phyloP scores from a whole-genome alignment of 1,140 invertebrate genomes.

The Ostrea denselamellosa region DNA sequence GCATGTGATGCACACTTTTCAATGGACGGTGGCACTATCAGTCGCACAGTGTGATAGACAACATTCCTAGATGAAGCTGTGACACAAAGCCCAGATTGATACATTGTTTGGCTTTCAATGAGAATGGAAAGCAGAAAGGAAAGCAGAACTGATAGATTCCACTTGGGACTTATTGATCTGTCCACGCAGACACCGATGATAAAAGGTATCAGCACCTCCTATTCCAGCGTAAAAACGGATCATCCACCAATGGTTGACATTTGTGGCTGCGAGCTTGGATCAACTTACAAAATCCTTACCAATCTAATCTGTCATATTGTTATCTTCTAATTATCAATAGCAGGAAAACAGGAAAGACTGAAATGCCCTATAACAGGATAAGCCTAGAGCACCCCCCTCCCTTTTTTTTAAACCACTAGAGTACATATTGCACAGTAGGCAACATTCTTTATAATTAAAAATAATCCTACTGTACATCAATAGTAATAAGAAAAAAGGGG shows the following conservation, averaged over 20 bases:
- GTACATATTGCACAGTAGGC: too few species aligned
- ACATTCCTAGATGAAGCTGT: background rate
- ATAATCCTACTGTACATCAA: too few species aligned
- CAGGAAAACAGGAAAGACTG: background rate
- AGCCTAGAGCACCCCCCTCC: background rate
- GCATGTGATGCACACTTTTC: background rate
- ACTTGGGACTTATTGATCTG: conserved; percentile 9
- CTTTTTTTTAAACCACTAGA: too few species aligned
- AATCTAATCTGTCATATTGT: background rate
- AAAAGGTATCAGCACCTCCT: conserved; percentile 2
- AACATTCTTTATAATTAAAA: too few species aligned
- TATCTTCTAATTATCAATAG: background rate
- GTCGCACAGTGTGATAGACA: background rate
- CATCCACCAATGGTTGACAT: background rate
- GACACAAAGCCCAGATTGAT: background rate
- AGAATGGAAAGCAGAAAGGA: background rate
- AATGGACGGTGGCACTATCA: background rate
- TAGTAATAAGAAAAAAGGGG: too few species aligned
- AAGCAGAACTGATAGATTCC: background rate
- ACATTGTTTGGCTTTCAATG: background rate
- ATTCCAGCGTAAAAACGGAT: background rate
- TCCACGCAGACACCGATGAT: background rate
- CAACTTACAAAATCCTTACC: background rate
- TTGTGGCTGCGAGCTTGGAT: background rate
- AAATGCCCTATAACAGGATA: background rate